These are phyloP conservation scores for Chrysopilus asiliformis DNA, from an alignment of 2,888 invertebrate species.

Conservation along the genomic window DNA sequence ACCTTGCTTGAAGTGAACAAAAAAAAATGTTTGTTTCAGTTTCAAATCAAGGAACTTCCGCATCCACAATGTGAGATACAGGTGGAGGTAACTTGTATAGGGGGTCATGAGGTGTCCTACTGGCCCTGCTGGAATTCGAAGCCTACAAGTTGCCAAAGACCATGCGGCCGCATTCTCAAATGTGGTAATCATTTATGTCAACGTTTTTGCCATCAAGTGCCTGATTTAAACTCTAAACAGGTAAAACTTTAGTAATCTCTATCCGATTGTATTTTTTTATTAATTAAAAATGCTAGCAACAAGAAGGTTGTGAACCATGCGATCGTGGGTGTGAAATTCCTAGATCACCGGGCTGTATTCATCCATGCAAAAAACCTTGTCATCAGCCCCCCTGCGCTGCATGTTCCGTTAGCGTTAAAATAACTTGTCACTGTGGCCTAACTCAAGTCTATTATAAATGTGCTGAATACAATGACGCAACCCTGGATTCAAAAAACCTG, in stretches of 20 bases:
- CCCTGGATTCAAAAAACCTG: slow-evolving; percentile 34
- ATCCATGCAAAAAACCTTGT: slow-evolving; percentile 56
- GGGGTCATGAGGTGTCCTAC: slow-evolving; percentile 52
- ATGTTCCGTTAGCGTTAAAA: slow-evolving; percentile 54
- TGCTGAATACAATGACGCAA: slow-evolving; percentile 44
- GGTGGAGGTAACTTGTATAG: slow-evolving; percentile 57
- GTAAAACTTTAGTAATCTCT: slow-evolving; percentile 32
- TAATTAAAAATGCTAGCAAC: slow-evolving; percentile 23
- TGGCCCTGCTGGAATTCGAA: slow-evolving; percentile 58
- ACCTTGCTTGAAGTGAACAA: no score
- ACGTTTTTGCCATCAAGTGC: slow-evolving; percentile 55
- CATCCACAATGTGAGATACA: slow-evolving; percentile 61
- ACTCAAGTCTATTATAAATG: slow-evolving; percentile 65
- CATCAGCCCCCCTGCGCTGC: slow-evolving; percentile 63
- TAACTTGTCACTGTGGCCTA: slow-evolving; percentile 72
- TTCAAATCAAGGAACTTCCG: slow-evolving; percentile 42
- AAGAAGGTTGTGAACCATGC: slow-evolving; percentile 44
- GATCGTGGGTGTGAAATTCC: slow-evolving; percentile 45
- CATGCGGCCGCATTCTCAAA: slow-evolving; percentile 54
- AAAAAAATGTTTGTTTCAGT: slow-evolving; percentile 17
- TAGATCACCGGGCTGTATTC: slow-evolving; percentile 60
- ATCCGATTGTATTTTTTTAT: no score
- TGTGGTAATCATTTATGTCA: slow-evolving; percentile 72
- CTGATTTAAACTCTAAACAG: slow-evolving; percentile 37
- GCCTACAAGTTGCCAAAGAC: slow-evolving; percentile 62